Percentiles rank a stretch among this genome's conserved stretches.
phyloP scores from a whole-genome alignment of 2,113 vertebrate genomes.

The Cyprinus carpio region DNA sequence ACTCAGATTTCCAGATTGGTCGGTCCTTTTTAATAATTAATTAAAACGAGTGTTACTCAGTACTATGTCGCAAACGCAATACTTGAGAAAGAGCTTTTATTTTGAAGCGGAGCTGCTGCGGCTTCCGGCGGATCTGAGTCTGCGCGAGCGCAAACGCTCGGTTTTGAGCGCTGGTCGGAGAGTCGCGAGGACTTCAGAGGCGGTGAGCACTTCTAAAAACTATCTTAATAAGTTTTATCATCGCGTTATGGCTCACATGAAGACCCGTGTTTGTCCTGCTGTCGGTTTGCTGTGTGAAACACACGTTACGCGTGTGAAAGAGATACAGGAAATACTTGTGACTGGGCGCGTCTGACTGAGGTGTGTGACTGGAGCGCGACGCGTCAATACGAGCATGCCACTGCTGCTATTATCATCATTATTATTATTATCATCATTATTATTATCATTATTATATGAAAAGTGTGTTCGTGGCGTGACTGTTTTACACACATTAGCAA shows the following conservation, averaged over 20 bases:
- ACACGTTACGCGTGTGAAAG: too few relatives aligned
- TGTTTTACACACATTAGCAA: background rate
- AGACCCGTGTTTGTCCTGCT: background rate
- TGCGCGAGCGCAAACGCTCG: background rate
- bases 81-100: conserved; percentile 13
- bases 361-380: background rate
- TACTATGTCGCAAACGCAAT: too few relatives aligned
- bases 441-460: background rate
- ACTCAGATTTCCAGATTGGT: too few relatives aligned
- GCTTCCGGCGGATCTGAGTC: background rate
- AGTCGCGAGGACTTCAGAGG: conserved; percentile 39
- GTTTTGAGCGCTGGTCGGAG: background rate
- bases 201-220: conserved; percentile 22
- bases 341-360: conserved; percentile 16
- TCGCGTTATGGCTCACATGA: too few relatives aligned
- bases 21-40: too few relatives aligned
- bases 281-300: background rate
- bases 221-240: background rate
- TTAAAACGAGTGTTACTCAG: too few relatives aligned
- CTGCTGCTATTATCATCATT: too few relatives aligned
- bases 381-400: too few relatives aligned
- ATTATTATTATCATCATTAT: background rate
- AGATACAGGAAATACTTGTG: conserved; percentile 18
- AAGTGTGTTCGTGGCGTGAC: background rate
- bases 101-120: background rate